Conservation (phyloP, 2,113 vertebrate species). For the Onychostruthus taczanowskii region DNA sequence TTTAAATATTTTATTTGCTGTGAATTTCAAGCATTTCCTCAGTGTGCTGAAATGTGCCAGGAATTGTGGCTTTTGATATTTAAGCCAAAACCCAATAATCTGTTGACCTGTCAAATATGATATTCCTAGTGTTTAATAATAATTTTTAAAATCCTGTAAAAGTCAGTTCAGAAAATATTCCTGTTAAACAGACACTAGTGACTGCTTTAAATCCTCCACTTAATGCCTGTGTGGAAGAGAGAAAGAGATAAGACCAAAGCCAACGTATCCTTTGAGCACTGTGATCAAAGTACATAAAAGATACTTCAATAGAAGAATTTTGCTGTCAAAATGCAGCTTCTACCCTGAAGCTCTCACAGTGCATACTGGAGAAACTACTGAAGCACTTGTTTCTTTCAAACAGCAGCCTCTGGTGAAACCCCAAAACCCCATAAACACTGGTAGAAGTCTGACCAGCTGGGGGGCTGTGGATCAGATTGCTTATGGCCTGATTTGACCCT, state of each 20-base stretch:
- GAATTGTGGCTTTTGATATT: conserved; percentile 32
- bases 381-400: not conserved
- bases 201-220: conserved; percentile 17
- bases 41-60: not conserved
- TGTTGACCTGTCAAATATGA: conserved; percentile 54
- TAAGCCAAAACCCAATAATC: conserved; percentile 30
- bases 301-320: not conserved
- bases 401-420: not conserved
- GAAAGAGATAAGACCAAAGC: conserved; percentile 30
- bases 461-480: not conserved
- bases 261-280: not conserved
- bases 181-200: not conserved
- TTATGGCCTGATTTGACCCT: not conserved
- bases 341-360: not conserved
- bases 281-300: conserved; percentile 12
- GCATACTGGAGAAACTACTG: not conserved
- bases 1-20: conserved; percentile 60
- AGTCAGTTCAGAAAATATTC: conserved; percentile 16
- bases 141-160: conserved; percentile 26
- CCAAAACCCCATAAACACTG: not conserved
- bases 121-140: conserved; percentile 32
- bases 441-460: not conserved
- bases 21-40: conserved; percentile 43
- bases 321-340: not conserved
- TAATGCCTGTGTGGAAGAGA: not conserved